Percentiles rank a stretch among this genome's conserved stretches.
Conservation (phyloP, 2,888 invertebrate species). For the Agrochola circellaris region DNA sequence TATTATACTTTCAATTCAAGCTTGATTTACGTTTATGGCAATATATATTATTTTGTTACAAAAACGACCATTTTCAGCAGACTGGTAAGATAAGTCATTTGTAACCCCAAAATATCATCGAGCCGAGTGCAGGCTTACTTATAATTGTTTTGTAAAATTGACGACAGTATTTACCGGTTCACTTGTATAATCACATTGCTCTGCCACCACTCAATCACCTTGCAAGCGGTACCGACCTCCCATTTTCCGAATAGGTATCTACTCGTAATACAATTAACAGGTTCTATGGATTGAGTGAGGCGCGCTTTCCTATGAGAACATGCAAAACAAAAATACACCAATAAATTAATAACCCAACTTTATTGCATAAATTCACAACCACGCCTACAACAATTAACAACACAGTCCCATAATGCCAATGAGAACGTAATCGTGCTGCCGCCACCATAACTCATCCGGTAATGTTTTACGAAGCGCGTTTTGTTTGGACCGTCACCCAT, state of each 20-base stretch:
- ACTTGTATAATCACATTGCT: not conserved
- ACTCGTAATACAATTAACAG: too few species aligned
- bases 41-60: not conserved
- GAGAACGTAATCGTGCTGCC: conserved; percentile 59
- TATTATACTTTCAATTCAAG: not conserved
- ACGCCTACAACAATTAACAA: conserved; percentile 55
- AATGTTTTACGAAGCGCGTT: conserved; percentile 76
- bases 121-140: not conserved
- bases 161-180: not conserved
- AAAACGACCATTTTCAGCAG: too few species aligned
- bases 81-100: too few species aligned
- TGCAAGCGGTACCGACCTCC: too few species aligned
- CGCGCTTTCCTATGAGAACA: not conserved
- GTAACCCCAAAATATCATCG: too few species aligned
- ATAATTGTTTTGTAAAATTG: too few species aligned
- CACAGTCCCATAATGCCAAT: conserved; percentile 45
- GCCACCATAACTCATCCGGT: conserved; percentile 71
- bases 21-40: not conserved
- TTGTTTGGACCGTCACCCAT: conserved; percentile 75
- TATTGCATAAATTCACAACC: conserved; percentile 44
- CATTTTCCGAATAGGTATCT: not conserved
- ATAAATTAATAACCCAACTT: conserved; percentile 4
- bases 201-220: not conserved
- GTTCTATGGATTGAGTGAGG: not conserved
- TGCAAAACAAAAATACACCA: conserved; percentile 12